These are phyloP conservation scores for Melipona beecheii DNA, from an alignment of 2,888 invertebrate genomes.

Conservation along the genomic window DNA sequence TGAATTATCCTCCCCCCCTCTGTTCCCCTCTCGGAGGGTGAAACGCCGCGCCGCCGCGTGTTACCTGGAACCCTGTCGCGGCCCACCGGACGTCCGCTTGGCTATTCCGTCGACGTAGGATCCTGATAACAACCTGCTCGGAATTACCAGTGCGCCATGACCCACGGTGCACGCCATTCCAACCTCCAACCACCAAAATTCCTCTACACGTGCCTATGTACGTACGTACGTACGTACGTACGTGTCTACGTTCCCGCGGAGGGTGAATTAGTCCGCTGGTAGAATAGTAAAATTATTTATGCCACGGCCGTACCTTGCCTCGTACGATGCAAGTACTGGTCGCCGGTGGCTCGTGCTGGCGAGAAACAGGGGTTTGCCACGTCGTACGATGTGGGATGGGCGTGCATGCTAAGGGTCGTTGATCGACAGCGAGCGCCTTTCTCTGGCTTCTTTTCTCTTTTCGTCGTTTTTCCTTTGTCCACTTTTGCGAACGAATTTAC, in stretches of 20 bases:
- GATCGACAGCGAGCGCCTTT: constrained; percentile 12
- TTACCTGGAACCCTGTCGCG: constrained; percentile 51
- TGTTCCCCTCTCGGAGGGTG: constrained; percentile 14
- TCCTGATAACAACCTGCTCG: constrained; percentile 69
- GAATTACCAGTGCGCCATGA: constrained; percentile 58
- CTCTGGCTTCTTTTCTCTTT: neutral
- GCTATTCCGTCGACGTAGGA: constrained; percentile 72
- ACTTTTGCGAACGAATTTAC: too few species aligned
- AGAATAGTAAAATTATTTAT: constrained; percentile 50
- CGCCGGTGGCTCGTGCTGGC: neutral
- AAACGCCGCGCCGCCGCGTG: constrained; percentile 2
- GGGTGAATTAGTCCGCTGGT: constrained; percentile 36
- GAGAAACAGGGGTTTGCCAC: constrained; percentile 6
- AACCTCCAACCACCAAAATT: constrained; percentile 58
- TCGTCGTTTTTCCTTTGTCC: neutral
- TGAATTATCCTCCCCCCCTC: constrained; percentile 70
- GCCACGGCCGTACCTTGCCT: neutral
- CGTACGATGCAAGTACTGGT: neutral
- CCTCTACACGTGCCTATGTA: constrained; percentile 43
- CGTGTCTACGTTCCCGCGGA: constrained; percentile 23
- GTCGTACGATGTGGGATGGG: neutral
- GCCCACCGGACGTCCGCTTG: constrained; percentile 70
- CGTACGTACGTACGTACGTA: constrained; percentile 6
- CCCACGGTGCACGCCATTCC: constrained; percentile 48
- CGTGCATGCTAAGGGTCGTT: neutral